Evolutionary conservation across 2,113 vertebrate genomes (phyloP), one percentile per base, ranked within the genome.

Genomic region (Pao palembangensis): DNA sequence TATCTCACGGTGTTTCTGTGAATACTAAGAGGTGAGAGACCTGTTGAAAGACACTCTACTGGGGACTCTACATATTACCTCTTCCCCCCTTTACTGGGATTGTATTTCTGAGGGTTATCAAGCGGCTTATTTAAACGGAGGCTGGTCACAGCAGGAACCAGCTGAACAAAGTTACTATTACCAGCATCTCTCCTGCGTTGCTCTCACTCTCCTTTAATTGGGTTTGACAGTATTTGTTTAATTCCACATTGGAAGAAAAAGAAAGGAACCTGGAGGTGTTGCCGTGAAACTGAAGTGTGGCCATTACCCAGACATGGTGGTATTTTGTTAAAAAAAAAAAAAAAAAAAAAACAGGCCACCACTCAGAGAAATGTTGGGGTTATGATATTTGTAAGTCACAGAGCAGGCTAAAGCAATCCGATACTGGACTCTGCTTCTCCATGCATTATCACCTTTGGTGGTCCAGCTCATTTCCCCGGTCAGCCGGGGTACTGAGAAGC

Each of bases 181-280:
- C 82, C 87, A 76, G 83, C 82, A 75, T 81, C 83, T 89, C 87
- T 85, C 84, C 80, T 82, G 79, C 42, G 71, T 90, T 91, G 91
- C 84, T 87, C 90, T 90, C 88, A 84, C 88, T 92, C 91, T 75
- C 59, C 74, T 63, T 85, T 92, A 92, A 92, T 92, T 92, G 89
- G 86, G 82, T 88, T 89, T 91, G 91, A 92, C 91, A 90, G 89
- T 86, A 89, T 92, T 92, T 90, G 88, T 89, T 91, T 92, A 92
- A 92, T 90, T 90, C 85, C 85, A 85, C 79, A 72, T 76, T 82
- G 79, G 87, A 82, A 86, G 81, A 84, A 84, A 82, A 78, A 80
- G 82, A 81, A 82, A 79, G 69, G 73, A 72, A 69, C 67, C 68
- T 72, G 71, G 67, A 68, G 75, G 77, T 81, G 75, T 64, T 75